These are phyloP conservation scores for Homarus americanus DNA, from an alignment of 1,140 invertebrate species.

Conservation along the genomic window DNA sequence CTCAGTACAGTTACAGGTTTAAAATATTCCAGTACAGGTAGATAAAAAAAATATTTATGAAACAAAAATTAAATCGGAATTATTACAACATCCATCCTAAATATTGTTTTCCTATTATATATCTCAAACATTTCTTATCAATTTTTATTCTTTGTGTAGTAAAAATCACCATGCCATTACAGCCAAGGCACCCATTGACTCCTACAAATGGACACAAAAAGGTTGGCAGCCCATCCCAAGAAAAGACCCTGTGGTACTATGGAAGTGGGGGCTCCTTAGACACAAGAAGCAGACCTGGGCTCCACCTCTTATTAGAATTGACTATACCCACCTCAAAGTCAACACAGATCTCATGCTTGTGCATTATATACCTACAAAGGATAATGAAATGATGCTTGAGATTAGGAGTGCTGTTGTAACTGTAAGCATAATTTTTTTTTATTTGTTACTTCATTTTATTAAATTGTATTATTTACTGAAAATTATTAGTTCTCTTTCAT, in stretches of 20 bases:
- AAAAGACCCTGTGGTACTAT: slow-evolving; percentile 37
- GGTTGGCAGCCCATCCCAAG: slow-evolving; percentile 58
- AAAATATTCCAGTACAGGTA: too few relatives aligned
- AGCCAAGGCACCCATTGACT: slow-evolving; percentile 33
- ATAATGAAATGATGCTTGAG: slow-evolving; percentile 54
- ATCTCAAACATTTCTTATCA: too few relatives aligned
- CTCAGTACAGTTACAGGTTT: too few relatives aligned
- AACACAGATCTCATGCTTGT: slow-evolving; percentile 49
- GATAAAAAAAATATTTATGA: too few relatives aligned
- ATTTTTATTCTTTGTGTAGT: too few relatives aligned
- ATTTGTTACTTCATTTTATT: too few relatives aligned
- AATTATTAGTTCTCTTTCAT: too few relatives aligned
- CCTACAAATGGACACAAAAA: slow-evolving; percentile 58
- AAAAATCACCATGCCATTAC: not conserved
- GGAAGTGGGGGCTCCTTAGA: slow-evolving; percentile 46
- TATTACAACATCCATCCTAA: too few relatives aligned
- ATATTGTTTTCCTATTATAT: too few relatives aligned
- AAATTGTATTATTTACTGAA: too few relatives aligned
- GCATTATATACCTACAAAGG: slow-evolving; percentile 56
- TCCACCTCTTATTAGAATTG: slow-evolving; percentile 46
- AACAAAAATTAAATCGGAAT: too few relatives aligned
- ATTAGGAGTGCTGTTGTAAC: slow-evolving; percentile 41
- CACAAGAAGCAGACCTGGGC: slow-evolving; percentile 51
- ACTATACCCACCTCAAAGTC: slow-evolving; percentile 30
- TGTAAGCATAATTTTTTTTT: slow-evolving; percentile 15